These are phyloP conservation scores for Ctenopoma multispine DNA, from an alignment of 2,797 vertebrate genomes.

Conservation along the genomic window DNA sequence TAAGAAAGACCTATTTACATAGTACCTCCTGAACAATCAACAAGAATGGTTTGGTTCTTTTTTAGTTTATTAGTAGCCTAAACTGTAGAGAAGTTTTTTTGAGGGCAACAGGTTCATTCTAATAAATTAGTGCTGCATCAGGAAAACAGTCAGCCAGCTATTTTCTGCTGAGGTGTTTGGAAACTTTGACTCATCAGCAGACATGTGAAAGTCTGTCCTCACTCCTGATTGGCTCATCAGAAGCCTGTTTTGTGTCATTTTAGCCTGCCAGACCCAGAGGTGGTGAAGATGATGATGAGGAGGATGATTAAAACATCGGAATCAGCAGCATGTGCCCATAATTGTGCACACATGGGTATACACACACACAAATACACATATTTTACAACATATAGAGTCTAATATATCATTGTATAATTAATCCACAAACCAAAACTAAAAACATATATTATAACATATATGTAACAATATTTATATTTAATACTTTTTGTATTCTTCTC, in stretches of 20 bases:
- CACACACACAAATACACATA: background rate
- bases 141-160: slow-evolving; percentile 3
- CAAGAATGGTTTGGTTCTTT: background rate
- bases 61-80: background rate
- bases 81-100: background rate
- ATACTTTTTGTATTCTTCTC: background rate
- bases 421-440: too few species aligned
- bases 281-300: slow-evolving; percentile 76
- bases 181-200: slow-evolving; percentile 21
- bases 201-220: slow-evolving; percentile 14
- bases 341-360: slow-evolving; percentile 46
- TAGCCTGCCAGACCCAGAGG: slow-evolving; percentile 48
- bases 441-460: too few species aligned
- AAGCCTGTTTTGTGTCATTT: slow-evolving; percentile 53
- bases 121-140: slow-evolving; percentile 19
- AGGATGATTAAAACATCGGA: slow-evolving; percentile 60
- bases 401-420: too few species aligned
- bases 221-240: slow-evolving; percentile 41
- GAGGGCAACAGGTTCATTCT: slow-evolving; percentile 31
- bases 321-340: slow-evolving; percentile 40
- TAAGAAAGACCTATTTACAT: slow-evolving; percentile 30
- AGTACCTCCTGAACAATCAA: background rate
- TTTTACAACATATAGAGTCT: background rate
- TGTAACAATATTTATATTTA: background rate
- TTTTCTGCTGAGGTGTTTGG: slow-evolving; percentile 45